Base-by-base conservation (phyloP, 35 echinoderm and acorn worm genomes). In the Apostichopus japonicus region DNA sequence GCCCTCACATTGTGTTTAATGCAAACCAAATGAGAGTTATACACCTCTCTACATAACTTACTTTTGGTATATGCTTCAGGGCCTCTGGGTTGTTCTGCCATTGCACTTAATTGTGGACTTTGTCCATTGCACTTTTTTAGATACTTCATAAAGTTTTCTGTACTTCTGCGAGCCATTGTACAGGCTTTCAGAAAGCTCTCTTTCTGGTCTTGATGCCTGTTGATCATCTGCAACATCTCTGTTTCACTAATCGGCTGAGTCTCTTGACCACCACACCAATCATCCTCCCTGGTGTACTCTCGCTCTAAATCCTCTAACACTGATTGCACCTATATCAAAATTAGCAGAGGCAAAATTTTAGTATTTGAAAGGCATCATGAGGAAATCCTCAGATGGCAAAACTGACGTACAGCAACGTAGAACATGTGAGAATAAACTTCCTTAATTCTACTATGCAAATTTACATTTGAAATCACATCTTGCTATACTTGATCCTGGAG, bases 181-280 rank as follows among this genome's bases (percentile, higher is more conserved):
- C 97, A 99, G 10, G 95, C 97, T 82, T 94, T 96, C 24, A 99
- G 92, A 77, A 99, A 96, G 56, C 95, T 96, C 81, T 99, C 97
- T 73, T 96, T 96, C 92, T 99, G 97, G 75, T 99, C 97, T 55
- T 96, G 95, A 53, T 99, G 97, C 22, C 92, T 91, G 83, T 92
- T 96, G 19, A 98, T 94, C 86, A 94, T 94, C 62, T 95, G 80
- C 6, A 94, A 55, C 93, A 99, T 99, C 25, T 94, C 92, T 11
- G 95, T 84, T 54, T 96, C 95, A 33, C 91, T 93, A 25, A 96
- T 92, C 27, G 94, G 94, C n/a, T 90, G 90, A 5, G 80, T 84
- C 21, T 91, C 79, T 24, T 95, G 84, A 21, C 95, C 95, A 6
- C 97, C 92, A 23, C 97, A 99, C 92, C 94, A 95, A 61, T 99